Evolutionary conservation across 1,140 invertebrate genomes (phyloP), one percentile per base, ranked within the genome.

Genomic region (Ceratina australensis): DNA sequence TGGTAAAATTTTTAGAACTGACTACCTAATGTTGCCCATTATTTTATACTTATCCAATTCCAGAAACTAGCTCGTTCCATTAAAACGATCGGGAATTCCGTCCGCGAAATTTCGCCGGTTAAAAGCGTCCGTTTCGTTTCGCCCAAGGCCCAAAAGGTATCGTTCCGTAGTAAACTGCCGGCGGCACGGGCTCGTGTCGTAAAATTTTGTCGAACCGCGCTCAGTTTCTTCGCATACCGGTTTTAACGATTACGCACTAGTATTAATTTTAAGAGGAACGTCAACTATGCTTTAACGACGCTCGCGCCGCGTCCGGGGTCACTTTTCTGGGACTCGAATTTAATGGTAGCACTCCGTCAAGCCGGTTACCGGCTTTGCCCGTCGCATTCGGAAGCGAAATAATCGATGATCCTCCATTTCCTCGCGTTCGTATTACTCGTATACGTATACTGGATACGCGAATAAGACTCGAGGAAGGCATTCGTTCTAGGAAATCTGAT

Each of bases 251-350:
- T 49, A 59, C 52, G 63, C 67, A 68, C 42, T 59, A 42, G 33
- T 42, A 75, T 67, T 68, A 75, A 75, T 75, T 75, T 59, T 49
- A 67, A 75, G 73, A 33, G 73, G 54, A 75, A 66, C 73, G 61
- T 68, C 61, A 68, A 49, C 63, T 68, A 68, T 59, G 64, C 73
- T 28, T 59, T 67, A 75, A 75, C 64, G 73, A 75, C 64, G 64
- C 22, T 75, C 26, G 20, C 54, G 64, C 33, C 24, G 63, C 68
- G 16, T 59, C 24, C 15, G 52, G 24, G 54, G 18, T 54, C 42
- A 75, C 52, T 60, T 68, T 68, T 75, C 50, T 26, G 73, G 18
- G 33, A 26, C 33, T 49, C 42, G 18, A 50, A 68, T 67, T 67
- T 59, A 67, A 75, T 64, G 72, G 68, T 28, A 18, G 18, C 54